Evolutionary conservation across 2,113 vertebrate species (phyloP), one percentile per base, ranked within the genome.

Genomic region (Oceanodroma tethys): DNA sequence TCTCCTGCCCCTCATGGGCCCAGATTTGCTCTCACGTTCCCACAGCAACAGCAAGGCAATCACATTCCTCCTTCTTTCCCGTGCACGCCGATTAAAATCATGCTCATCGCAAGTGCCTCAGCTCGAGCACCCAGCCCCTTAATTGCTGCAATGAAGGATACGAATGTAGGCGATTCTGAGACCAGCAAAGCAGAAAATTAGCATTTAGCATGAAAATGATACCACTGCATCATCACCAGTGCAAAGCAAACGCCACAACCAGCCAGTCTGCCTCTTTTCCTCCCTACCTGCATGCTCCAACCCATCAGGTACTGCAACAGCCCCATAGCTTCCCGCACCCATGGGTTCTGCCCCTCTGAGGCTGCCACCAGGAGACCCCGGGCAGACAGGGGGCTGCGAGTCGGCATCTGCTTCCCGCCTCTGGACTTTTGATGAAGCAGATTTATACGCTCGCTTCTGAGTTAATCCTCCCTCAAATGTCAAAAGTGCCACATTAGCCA

Each of bases 121-220:
- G 59, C 91, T 94, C 1, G 0, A 90, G 94, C 81, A 88, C 36
- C 94, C 81, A 80, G 91, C 75, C 74, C 93, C 92, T 96, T 97
- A 97, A 95, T 93, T 96, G 93, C 95, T 48, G 83, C 93, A 66
- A 73, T 80, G 93, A 96, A 86, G 52, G 71, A 68, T 96, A 97
- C 1, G 90, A 94, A 97, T 93, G 93, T 43, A 93, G 84, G 65
- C 34, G 22, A 92, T 91, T 88, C 89, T 52, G 89, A 92, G 97
- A 88, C 72, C 90, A 97, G 94, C 86, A 96, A 96, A 94, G 93
- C 97, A 97, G 96, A 97, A 97, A 97, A 97, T 98, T 91, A 94
- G 79, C 88, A 95, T 97, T 96, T 97, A 96, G 83, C 6, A 6
- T 82, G 94, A 81, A 97, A 97, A 94, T 90, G 83, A 95, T 94